Evolutionary conservation across 2,113 vertebrate species (phyloP).

Genomic region (Lampris incognitus): DNA sequence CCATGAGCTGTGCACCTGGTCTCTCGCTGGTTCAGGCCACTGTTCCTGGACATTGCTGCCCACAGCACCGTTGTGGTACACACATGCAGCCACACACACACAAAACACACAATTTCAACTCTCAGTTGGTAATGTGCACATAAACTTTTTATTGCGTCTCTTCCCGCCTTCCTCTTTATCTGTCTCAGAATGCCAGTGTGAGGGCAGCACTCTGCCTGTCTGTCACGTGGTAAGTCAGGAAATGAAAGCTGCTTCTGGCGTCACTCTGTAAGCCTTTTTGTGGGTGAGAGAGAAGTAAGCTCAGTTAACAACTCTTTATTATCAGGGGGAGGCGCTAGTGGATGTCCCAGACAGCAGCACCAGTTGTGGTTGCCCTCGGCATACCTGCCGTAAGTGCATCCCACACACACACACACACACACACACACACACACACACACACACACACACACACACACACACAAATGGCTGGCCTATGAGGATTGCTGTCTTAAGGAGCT

Average conservation of each 20-base stretch:
- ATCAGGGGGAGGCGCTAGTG: conserved; percentile 90
- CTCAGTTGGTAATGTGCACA: background rate
- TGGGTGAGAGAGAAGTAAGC: conserved; percentile 30
- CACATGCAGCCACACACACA: conserved; percentile 25
- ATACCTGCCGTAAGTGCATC: conserved; percentile 86
- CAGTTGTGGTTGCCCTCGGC: conserved; percentile 88
- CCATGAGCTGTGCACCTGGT: conserved; percentile 86
- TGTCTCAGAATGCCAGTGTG: conserved; percentile 91
- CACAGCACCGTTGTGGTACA: conserved; percentile 91
- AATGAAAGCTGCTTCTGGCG: conserved; percentile 34
- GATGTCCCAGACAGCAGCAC: conserved; percentile 83
- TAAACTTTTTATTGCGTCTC: conserved; percentile 24
- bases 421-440: conserved; percentile 20
- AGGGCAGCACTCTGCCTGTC: conserved; percentile 80
- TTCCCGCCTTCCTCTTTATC: conserved; percentile 44
- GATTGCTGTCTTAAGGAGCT: no score
- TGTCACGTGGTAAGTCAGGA: conserved; percentile 91
- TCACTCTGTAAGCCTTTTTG: conserved; percentile 35
- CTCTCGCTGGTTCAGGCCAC: conserved; percentile 84
- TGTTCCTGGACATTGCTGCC: conserved; percentile 88
- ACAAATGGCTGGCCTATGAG: no score
- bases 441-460: no score
- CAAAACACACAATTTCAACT: background rate
- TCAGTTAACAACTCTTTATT: conserved; percentile 57
- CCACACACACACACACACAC: conserved; percentile 19